These are phyloP conservation scores for Trissolcus japonicus DNA, from an alignment of 2,888 invertebrate genomes.

Conservation along the genomic window DNA sequence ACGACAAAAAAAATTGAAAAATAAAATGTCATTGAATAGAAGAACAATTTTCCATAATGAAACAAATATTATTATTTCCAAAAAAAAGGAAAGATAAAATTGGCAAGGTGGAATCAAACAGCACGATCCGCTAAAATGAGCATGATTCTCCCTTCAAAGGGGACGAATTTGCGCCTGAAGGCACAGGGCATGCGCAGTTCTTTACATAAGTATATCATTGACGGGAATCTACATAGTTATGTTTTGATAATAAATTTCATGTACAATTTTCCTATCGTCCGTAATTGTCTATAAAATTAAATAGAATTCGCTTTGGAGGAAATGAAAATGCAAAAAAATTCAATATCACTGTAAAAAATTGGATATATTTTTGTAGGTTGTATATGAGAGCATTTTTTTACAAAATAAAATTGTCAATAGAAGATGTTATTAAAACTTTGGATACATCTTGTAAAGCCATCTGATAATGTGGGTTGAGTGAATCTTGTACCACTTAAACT, in stretches of 20 bases:
- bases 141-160: no score
- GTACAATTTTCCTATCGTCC: neutral
- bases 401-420: neutral
- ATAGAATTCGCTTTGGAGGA: neutral
- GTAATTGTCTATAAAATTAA: neutral
- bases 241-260: neutral
- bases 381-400: neutral
- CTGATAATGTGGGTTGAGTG: slow-evolving; percentile 61
- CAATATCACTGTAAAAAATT: neutral
- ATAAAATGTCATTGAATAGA: no score
- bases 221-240: no score
- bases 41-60: no score
- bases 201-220: no score
- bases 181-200: no score
- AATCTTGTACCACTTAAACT: slow-evolving; percentile 64
- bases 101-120: no score
- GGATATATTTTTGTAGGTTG: neutral
- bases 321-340: neutral
- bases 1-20: no score
- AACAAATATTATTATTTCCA: no score
- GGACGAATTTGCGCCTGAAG: no score
- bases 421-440: neutral
- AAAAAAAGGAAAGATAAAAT: no score
- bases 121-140: no score
- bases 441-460: slow-evolving; percentile 62